Percentiles rank a stretch among this genome's conserved stretches.
Conservation (phyloP, 2,888 invertebrate genomes). For the Diarsia dahlii region DNA sequence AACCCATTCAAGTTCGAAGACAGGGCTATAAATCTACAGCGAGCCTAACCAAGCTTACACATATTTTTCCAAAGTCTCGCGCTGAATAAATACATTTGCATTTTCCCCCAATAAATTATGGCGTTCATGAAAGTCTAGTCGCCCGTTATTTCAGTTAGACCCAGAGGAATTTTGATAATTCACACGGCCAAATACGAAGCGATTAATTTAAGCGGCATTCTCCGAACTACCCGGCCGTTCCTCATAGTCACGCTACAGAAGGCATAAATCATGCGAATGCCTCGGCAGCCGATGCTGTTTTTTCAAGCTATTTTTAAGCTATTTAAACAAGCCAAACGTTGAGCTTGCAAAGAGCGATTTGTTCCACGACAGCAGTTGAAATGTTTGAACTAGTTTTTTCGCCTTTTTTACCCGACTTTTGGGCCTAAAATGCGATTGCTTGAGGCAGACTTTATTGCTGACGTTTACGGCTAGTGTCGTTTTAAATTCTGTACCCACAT, state of each 20-base stretch:
- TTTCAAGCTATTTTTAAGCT: constrained; percentile 70
- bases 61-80: constrained; percentile 56
- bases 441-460: constrained; percentile 56
- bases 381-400: constrained; percentile 56
- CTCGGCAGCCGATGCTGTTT: constrained; percentile 68
- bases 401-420: constrained; percentile 48
- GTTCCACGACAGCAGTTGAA: constrained; percentile 68
- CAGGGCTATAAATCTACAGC: constrained; percentile 42
- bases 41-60: constrained; percentile 45
- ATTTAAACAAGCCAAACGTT: constrained; percentile 78
- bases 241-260: constrained; percentile 81
- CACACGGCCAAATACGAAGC: constrained; percentile 75
- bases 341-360: constrained; percentile 74
- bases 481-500: constrained; percentile 49
- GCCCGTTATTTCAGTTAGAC: constrained; percentile 66
- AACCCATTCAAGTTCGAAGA: constrained; percentile 48
- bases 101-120: constrained; percentile 55
- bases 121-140: constrained; percentile 61
- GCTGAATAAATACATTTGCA: constrained; percentile 59
- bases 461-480: constrained; percentile 52
- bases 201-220: constrained; percentile 85
- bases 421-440: constrained; percentile 62
- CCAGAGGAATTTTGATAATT: constrained; percentile 75
- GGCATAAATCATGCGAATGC: constrained; percentile 82
- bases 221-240: constrained; percentile 80